These are phyloP conservation scores for Prenolepis imparis DNA, from an alignment of 2,888 invertebrate species.

Conservation along the genomic window DNA sequence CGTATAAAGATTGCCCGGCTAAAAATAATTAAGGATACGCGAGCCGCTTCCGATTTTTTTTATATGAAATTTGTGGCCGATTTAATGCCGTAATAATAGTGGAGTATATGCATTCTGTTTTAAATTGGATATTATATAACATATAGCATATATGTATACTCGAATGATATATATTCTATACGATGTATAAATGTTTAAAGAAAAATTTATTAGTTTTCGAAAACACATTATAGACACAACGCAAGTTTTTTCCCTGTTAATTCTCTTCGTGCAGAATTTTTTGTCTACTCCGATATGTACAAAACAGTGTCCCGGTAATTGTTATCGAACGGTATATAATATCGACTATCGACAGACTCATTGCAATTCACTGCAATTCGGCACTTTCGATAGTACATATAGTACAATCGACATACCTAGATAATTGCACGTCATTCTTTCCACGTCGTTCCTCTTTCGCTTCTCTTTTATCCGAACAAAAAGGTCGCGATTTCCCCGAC, in stretches of 20 bases:
- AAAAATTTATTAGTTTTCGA: not conserved
- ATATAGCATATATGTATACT: not conserved
- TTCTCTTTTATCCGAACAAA: constrained; percentile 49
- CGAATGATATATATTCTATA: not conserved
- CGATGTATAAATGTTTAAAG: not conserved
- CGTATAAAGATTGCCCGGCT: not conserved
- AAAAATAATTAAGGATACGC: constrained; percentile 3
- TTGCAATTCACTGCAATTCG: constrained; percentile 14
- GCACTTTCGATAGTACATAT: constrained; percentile 19
- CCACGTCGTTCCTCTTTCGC: constrained; percentile 30
- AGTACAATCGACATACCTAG: constrained; percentile 25
- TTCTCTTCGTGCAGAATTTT: constrained; percentile 12
- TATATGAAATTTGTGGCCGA: not conserved
- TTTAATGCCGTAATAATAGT: not conserved
- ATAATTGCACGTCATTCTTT: constrained; percentile 47
- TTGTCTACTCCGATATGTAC: not conserved
- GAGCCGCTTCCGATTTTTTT: not conserved
- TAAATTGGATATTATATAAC: not conserved
- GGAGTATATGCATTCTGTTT: not conserved
- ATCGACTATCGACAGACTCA: constrained; percentile 13
- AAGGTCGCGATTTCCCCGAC: constrained; percentile 67
- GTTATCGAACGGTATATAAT: constrained; percentile 24
- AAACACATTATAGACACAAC: not conserved
- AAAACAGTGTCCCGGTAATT: constrained; percentile 31
- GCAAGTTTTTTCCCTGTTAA: not conserved